Base-by-base conservation (phyloP, 2,797 vertebrate genomes). In the Urophycis tenuis region DNA sequence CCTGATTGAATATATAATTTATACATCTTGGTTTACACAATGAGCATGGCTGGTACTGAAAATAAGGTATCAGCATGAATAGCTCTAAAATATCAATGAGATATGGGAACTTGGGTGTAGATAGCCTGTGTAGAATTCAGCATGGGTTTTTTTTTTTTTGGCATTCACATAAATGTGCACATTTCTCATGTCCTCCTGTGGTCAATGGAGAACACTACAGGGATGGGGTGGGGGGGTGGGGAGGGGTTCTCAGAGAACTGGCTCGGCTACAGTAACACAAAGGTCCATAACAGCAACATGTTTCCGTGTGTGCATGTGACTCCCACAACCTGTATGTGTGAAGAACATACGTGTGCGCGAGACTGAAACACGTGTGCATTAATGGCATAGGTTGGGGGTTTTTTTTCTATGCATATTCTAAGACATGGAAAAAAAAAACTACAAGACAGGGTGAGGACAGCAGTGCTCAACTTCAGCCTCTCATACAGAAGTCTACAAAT, bases 401-500 rank as follows among this genome's bases (percentile, higher is more conserved):
- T 41, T 12, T 41, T 12, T 67, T 67, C 60, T 67, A 67, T 60
- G 53, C 53, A 60, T n/a, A 60, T 25, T 60, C 53, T 60, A 60
- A 25, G 10, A 60, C 53, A 60, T 60, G n/a, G 2, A 67, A 29
- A 60, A 60, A n/a, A n/a, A n/a, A n/a, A n/a, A n/a, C n/a, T n/a
- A 60, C 49, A 9, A 29, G 60, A 67, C 60, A 29, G 25, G 60
- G 60, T 67, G 2, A 29, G 60, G 60, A 67, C 4, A 67, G 60
- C 60, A 29, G 60, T 67, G 60, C 25, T 67, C 29, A 69, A 76
- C 72, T 8, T 7, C n/a, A 3, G 74, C 73, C 76, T 73, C 25
- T 64, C 81, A 86, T 86, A 83, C 82, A 83, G 79, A 84, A 73
- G 36, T 80, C 76, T 78, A 31, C 29, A 75, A 32, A 74, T 74